Evolutionary conservation across 2,888 invertebrate species (phyloP), one percentile per base, ranked within the genome.

Genomic region (Hypena proboscidalis): DNA sequence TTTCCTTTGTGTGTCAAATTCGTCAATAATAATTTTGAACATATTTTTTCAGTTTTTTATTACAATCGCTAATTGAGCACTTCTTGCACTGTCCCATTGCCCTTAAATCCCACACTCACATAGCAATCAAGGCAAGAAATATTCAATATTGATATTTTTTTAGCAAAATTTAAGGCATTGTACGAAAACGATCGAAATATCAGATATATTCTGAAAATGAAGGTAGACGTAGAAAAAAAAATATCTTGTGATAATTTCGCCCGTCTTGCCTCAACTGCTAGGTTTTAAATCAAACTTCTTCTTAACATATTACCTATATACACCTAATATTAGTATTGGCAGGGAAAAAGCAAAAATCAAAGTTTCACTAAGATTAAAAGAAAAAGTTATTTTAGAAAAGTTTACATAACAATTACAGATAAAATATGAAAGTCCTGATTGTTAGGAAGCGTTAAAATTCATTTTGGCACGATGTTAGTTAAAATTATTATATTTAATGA

Each of bases 51-150:
- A 45, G 49, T 37, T 26, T 42, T 20, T 26, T 58, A 55, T 58
- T 60, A 74, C 67, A 70, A 77, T 64, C 70, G 44, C 69, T 75
- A 71, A 62, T 85, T 84, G 83, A 85, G 82, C 83, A 77, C 73
- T 58, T 64, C 61, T 72, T 74, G 70, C 71, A 77, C 73, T 53
- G 27, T 46, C 71, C 76, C 78, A 55, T 68, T 65, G 65, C 70
- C 80, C 79, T 49, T 49, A 45, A 32, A 58, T 62, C 77, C 82
- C 74, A 60, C 67, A 47, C 67, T 51, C 35, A 80, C 90, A 81
- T 90, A 90, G 89, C 90, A 88, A 83, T 74, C 59, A 58, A 86
- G 87, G 90, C 90, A 90, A 90, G 77, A 70, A 51, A 30, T 41
- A 39, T 35, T 39, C 40, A 5, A 7, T 3, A 41, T 11, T 17